Base-by-base conservation (phyloP, 1,140 invertebrate species). In the Lanistes nyassanus region DNA sequence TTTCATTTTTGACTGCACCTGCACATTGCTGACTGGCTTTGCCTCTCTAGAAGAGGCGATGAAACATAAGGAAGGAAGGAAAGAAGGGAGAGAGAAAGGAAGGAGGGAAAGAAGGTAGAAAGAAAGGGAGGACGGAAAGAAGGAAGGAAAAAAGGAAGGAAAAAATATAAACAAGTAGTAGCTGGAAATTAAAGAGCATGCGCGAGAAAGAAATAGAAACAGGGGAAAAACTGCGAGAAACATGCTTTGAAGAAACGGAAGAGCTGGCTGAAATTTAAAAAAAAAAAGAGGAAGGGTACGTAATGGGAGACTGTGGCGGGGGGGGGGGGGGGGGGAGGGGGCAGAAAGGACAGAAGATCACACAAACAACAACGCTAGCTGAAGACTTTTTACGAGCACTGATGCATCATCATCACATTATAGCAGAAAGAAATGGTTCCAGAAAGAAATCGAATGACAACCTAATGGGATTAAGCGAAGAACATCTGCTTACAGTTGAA, bases 51-150 rank as follows among this genome's bases (percentile, higher is more conserved):
- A n/a, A n/a, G n/a, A n/a, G n/a, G n/a, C n/a, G n/a, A n/a, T n/a
- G n/a, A n/a, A n/a, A n/a, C n/a, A n/a, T n/a, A n/a, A n/a, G n/a
- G n/a, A n/a, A n/a, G n/a, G n/a, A n/a, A 62, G 58, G 34, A 31
- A 62, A 31, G 34, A 31, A 62, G 58, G 34, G 58, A 62, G 58
- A 62, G 58, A 62, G 58, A 62, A 31, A 62, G 58, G 34, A 31
- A 62, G 23, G 34, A 31, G 34, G 58, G 34, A 31, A 62, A 31
- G 34, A 31, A 4, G 58, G 34, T n/a, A 3, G 58, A 62, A 31
- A 34, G 34, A 42, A 34, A 42, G 64, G 34, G 64, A 66, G 34
- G 34, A 21, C 23, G n/a, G 34, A 36, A 36, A 13, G 34, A 36
- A 36, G n/a, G 39, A 36, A 66, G n/a, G 39, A 34, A 66, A 7